These are phyloP conservation scores for Euzophera pinguis DNA, from an alignment of 2,888 invertebrate species.

Conservation along the genomic window DNA sequence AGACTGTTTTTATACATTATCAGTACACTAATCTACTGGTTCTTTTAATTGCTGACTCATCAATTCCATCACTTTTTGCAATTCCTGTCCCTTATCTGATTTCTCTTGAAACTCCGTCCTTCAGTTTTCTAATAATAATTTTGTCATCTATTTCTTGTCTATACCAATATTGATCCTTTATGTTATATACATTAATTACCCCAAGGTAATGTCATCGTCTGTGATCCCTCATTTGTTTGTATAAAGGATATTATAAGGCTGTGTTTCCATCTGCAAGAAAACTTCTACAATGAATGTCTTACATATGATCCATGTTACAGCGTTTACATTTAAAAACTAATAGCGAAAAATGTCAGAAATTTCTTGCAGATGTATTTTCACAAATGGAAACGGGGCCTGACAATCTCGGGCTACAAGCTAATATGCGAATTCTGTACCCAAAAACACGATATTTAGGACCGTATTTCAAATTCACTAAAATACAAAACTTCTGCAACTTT, in stretches of 20 bases:
- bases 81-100: conserved; percentile 47
- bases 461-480: not conserved
- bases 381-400: too few relatives aligned
- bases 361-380: too few relatives aligned
- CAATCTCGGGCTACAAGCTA: too few relatives aligned
- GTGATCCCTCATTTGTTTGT: conserved; percentile 67
- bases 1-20: conserved; percentile 20
- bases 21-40: conserved; percentile 49
- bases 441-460: not conserved
- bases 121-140: conserved; percentile 24
- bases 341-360: too few relatives aligned
- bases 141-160: conserved; percentile 39
- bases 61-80: conserved; percentile 67
- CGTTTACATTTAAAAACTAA: too few relatives aligned
- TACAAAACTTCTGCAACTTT: too few relatives aligned
- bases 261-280: too few relatives aligned
- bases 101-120: not conserved
- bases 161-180: conserved; percentile 58
- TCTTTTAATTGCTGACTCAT: conserved; percentile 59
- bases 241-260: conserved; percentile 54
- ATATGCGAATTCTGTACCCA: not conserved
- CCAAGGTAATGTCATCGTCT: conserved; percentile 50
- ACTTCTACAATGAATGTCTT: too few relatives aligned
- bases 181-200: conserved; percentile 60
- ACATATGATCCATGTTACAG: too few relatives aligned